Percentiles rank a stretch among this genome's conserved stretches.
Evolutionary conservation across 2,888 invertebrate genomes (phyloP).

Genomic region (Chloromyia formosa): DNA sequence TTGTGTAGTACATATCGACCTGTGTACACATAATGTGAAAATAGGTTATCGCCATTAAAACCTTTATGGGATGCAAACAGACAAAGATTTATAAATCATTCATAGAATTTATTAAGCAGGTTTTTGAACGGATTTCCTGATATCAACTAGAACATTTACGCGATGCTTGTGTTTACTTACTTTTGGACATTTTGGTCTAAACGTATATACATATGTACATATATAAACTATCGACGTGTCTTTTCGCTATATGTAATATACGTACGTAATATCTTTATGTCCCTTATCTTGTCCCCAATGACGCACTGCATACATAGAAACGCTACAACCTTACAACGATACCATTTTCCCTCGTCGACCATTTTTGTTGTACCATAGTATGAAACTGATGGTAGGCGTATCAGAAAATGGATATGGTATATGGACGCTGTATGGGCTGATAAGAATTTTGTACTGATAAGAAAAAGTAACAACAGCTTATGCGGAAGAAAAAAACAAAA

Average conservation of each 20-base stretch:
- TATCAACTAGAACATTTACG: no score
- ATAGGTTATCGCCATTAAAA: neutral
- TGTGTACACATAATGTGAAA: neutral
- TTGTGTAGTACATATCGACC: neutral
- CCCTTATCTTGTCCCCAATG: neutral
- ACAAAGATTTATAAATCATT: neutral
- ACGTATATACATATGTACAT: no score
- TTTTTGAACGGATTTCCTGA: neutral
- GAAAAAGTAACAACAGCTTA: neutral
- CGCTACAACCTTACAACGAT: neutral
- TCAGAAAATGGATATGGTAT: neutral
- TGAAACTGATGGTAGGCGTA: slow-evolving; percentile 18
- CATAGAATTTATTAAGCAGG: no score
- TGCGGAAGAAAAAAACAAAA: neutral
- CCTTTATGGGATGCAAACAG: neutral
- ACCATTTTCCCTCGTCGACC: neutral
- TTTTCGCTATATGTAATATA: no score
- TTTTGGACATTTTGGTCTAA: no score
- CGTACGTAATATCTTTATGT: neutral
- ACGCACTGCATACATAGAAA: neutral
- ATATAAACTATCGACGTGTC: no score
- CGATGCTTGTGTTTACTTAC: no score
- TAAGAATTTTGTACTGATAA: slow-evolving; percentile 9
- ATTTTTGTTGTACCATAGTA: neutral
- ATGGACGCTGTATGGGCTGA: slow-evolving; percentile 12